phyloP scores from a whole-genome alignment of 1,140 invertebrate genomes.

The Delia radicum region DNA sequence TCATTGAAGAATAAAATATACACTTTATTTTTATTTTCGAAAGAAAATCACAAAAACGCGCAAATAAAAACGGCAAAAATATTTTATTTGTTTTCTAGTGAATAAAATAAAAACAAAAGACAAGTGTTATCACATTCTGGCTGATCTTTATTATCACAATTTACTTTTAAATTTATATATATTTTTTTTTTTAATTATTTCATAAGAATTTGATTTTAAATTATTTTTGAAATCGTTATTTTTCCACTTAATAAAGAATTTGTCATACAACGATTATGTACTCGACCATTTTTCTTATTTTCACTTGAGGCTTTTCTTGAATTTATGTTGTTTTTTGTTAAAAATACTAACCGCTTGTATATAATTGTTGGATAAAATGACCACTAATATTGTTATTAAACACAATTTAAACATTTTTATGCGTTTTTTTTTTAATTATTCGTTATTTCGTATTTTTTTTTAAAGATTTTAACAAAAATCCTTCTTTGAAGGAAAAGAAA shows the following conservation, averaged over 20 bases:
- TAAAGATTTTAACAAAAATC: not conserved
- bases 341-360: not conserved
- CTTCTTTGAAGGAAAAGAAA: not conserved
- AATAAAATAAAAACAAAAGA: not conserved
- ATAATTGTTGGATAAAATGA: not conserved
- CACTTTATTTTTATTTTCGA: not conserved
- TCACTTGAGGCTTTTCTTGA: too few relatives aligned
- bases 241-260: too few relatives aligned
- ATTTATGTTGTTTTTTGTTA: too few relatives aligned
- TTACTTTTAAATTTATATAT: not conserved
- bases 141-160: not conserved
- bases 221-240: too few relatives aligned
- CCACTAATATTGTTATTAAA: not conserved
- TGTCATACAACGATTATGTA: too few relatives aligned
- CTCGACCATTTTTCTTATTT: not conserved
- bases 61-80: not conserved
- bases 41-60: not conserved
- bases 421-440: not conserved
- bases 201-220: too few relatives aligned
- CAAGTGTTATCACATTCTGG: not conserved
- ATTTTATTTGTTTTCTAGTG: too few relatives aligned
- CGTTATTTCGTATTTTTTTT: not conserved
- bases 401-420: not conserved
- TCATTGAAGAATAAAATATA: not conserved
- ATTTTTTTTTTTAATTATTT: not conserved